A percentile compares a stretch with the other conserved stretches of the same genome.
Evolutionary conservation across 2,797 vertebrate species (phyloP).

Genomic region (Bryconaethiops microstoma): DNA sequence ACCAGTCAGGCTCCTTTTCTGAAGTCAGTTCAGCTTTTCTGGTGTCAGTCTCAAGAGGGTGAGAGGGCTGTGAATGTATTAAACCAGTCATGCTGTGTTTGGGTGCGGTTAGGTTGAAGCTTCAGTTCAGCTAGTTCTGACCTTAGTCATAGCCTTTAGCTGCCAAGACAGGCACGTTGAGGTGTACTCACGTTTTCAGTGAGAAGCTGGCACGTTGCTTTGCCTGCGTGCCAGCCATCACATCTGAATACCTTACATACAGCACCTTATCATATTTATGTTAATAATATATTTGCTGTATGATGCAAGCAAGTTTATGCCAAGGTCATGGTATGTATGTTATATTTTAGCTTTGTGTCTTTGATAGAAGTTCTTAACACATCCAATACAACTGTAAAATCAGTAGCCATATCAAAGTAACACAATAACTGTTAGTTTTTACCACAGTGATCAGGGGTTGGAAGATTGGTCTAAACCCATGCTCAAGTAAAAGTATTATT

Average conservation of each 20-base stretch:
- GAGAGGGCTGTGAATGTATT: conserved; percentile 37
- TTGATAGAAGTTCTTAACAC: too few relatives aligned
- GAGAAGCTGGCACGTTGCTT: conserved; percentile 26
- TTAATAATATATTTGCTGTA: too few relatives aligned
- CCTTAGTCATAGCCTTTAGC: conserved; percentile 54
- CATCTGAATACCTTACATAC: not conserved
- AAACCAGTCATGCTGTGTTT: conserved; percentile 24
- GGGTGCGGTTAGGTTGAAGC: conserved; percentile 52
- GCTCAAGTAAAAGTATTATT: not conserved
- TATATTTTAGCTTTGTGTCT: too few relatives aligned
- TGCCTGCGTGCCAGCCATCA: conserved; percentile 9
- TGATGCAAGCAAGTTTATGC: too few relatives aligned
- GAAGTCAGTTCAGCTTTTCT: not conserved
- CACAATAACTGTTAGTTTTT: too few relatives aligned
- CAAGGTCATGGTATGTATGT: too few relatives aligned
- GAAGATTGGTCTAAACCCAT: not conserved
- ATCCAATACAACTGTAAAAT: too few relatives aligned
- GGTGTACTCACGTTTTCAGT: conserved; percentile 31
- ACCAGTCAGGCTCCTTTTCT: conserved; percentile 2
- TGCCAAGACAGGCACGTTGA: conserved; percentile 51
- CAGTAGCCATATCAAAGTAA: too few relatives aligned
- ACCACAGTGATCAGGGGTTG: not conserved
- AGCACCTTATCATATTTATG: too few relatives aligned
- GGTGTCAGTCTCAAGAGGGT: not conserved
- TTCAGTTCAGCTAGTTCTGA: conserved; percentile 47